Percentiles rank a stretch among this genome's conserved stretches.
These are phyloP conservation scores for Siphlonurus alternatus DNA, from an alignment of 2,888 invertebrate species.

Conservation along the genomic window DNA sequence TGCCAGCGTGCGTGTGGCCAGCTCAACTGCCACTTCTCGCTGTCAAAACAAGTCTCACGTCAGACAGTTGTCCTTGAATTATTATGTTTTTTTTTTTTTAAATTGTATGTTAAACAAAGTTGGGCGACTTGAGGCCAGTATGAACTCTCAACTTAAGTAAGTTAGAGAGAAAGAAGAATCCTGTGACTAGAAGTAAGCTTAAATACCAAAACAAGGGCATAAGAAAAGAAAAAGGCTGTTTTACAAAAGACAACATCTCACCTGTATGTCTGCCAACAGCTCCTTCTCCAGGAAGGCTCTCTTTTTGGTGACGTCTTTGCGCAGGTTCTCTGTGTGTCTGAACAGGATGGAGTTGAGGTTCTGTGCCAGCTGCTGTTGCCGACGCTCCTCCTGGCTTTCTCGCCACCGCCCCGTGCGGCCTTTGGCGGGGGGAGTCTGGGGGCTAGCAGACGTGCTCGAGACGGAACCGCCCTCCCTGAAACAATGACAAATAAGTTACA, in stretches of 20 bases:
- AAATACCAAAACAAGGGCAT: background rate
- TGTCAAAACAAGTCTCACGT: constrained; percentile 24
- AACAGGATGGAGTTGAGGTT: constrained; percentile 57
- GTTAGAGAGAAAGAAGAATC: too few relatives aligned
- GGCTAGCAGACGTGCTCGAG: background rate
- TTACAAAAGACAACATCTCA: constrained; percentile 19
- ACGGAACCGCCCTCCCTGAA: background rate
- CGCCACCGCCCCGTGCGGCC: constrained; percentile 25
- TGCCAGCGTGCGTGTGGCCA: constrained; percentile 50
- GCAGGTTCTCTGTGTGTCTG: constrained; percentile 79
- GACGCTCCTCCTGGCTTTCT: constrained; percentile 33
- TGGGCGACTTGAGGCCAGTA: background rate
- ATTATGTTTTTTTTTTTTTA: too few relatives aligned
- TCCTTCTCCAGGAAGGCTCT: constrained; percentile 76
- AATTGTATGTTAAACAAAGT: too few relatives aligned
- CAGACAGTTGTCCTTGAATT: too few relatives aligned
- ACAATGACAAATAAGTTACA: too few relatives aligned
- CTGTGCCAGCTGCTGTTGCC: constrained; percentile 33
- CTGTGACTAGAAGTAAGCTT: too few relatives aligned
- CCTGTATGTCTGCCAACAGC: constrained; percentile 78
- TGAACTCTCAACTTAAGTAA: background rate
- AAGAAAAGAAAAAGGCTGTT: background rate
- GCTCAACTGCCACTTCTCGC: constrained; percentile 58
- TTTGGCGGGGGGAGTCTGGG: background rate
- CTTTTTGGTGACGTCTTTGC: constrained; percentile 85